Percentiles rank a stretch among this genome's conserved stretches.
Conservation (phyloP, 1,140 invertebrate species). For the Trinorchestia longiramus region DNA sequence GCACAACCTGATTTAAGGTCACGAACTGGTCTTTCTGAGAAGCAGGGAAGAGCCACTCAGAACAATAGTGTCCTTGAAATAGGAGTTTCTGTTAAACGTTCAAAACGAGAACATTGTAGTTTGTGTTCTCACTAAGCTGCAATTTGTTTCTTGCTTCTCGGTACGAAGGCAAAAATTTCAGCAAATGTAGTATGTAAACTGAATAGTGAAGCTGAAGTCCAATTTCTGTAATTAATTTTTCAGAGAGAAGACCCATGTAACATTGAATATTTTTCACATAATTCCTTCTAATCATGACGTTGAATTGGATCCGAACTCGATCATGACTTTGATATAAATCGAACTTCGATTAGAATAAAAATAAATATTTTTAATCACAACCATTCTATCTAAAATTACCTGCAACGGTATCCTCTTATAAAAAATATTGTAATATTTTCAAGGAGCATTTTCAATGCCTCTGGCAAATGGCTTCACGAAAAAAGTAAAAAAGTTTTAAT, state of each 20-base stretch:
- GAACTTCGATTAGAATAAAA: neutral
- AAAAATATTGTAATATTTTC: no score
- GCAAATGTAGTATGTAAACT: no score
- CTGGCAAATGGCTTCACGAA: no score
- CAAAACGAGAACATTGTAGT: neutral
- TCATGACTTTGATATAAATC: neutral
- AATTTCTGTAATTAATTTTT: neutral
- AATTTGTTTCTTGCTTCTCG: neutral
- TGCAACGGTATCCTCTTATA: no score
- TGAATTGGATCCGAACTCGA: no score
- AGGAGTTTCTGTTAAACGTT: neutral
- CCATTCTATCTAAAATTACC: no score
- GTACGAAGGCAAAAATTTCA: neutral
- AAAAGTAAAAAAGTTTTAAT: neutral
- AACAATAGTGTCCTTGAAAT: neutral
- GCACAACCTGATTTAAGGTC: slow-evolving; percentile 1
- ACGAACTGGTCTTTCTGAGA: neutral
- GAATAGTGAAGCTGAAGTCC: neutral
- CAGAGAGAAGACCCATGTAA: neutral
- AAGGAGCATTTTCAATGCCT: no score
- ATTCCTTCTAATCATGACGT: neutral
- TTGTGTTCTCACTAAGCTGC: neutral
- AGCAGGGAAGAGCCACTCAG: neutral
- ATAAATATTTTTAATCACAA: no score
- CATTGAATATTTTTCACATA: neutral